Conservation (phyloP, 2,113 vertebrate species). For the Aplodontia rufa region DNA sequence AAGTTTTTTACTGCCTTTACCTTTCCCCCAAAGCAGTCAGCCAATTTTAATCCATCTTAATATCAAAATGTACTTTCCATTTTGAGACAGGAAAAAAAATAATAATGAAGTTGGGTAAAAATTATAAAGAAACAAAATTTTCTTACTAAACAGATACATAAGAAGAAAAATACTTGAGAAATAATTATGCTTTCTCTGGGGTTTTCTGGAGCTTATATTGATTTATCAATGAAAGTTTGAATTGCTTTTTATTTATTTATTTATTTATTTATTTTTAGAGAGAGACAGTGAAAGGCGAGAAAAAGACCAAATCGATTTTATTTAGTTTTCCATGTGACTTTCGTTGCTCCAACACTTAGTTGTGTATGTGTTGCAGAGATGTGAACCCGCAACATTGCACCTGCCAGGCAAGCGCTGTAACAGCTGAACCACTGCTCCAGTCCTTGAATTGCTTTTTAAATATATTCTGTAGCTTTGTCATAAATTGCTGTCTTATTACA, state of each 20-base stretch:
- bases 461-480: slow-evolving; percentile 2
- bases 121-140: background rate
- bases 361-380: too few species aligned
- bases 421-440: too few species aligned
- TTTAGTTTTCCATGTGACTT: too few species aligned
- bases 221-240: background rate
- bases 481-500: background rate
- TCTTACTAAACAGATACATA: background rate
- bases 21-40: background rate
- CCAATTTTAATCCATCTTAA: background rate
- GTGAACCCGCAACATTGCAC: too few species aligned
- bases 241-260: too few species aligned
- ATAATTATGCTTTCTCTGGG: background rate
- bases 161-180: slow-evolving; percentile 11
- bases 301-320: too few species aligned
- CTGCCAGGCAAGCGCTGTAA: too few species aligned
- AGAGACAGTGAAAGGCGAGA: too few species aligned
- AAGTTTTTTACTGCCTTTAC: background rate
- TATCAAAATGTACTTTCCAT: background rate
- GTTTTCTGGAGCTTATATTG: background rate
- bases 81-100: background rate
- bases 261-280: too few species aligned
- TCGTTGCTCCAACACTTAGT: too few species aligned
- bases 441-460: too few species aligned
- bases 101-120: background rate